phyloP scores from a whole-genome alignment of 2,797 vertebrate genomes.

The Numenius phaeopus region DNA sequence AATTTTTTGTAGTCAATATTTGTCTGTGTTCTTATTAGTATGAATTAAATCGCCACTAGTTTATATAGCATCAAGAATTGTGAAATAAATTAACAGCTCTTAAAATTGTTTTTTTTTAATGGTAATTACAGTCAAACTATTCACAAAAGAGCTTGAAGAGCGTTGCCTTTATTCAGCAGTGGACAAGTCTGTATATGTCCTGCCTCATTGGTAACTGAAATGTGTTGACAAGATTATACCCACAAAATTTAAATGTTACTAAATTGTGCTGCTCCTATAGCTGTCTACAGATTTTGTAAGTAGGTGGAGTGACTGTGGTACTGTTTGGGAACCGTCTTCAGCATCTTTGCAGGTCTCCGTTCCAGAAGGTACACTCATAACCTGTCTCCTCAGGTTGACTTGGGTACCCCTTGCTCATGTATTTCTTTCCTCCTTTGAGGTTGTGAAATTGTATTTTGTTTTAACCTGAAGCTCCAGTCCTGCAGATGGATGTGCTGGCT shows the following conservation, averaged over 20 bases:
- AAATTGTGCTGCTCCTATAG: background rate
- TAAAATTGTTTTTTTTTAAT: background rate
- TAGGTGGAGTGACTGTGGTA: background rate
- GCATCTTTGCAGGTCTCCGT: background rate
- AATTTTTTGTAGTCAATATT: constrained; percentile 27
- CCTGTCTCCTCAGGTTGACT: background rate
- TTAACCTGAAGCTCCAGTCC: background rate
- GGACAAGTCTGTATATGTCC: background rate
- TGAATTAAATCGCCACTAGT: background rate
- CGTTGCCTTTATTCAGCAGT: background rate
- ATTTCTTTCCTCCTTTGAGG: background rate
- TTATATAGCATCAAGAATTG: background rate
- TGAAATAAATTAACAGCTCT: background rate
- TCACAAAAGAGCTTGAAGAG: background rate
- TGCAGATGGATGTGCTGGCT: background rate
- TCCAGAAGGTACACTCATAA: background rate
- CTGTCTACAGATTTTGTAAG: background rate
- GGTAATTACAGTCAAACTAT: background rate
- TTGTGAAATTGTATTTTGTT: background rate
- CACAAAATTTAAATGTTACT: background rate
- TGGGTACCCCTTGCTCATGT: background rate
- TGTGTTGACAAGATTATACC: background rate
- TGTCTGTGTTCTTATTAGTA: background rate
- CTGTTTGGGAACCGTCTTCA: background rate
- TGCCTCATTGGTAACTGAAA: background rate